phyloP scores from a whole-genome alignment of 2,888 invertebrate genomes.

The Glyphotaelius pellucidus region DNA sequence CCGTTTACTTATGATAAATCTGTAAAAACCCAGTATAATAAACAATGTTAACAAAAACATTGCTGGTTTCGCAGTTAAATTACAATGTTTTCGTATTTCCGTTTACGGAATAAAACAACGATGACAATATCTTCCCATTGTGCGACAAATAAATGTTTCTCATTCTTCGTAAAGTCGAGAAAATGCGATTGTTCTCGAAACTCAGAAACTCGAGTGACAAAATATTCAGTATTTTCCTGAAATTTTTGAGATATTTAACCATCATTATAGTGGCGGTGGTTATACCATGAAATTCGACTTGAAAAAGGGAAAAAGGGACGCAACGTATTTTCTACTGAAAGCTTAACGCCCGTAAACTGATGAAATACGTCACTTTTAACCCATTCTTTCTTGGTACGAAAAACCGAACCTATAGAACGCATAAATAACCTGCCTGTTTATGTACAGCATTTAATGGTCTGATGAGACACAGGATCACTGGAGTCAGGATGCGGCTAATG shows the following conservation, averaged over 20 bases:
- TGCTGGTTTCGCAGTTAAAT: background rate
- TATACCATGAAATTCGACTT: background rate
- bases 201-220: too few relatives aligned
- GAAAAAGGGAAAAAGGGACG: background rate
- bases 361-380: background rate
- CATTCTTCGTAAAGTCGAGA: background rate
- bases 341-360: background rate
- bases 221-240: background rate
- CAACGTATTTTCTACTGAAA: background rate
- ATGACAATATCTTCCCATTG: background rate
- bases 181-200: background rate
- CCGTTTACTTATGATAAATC: background rate
- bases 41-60: background rate
- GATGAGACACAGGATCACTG: too few relatives aligned
- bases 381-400: background rate
- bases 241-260: background rate
- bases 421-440: too few relatives aligned
- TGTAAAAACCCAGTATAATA: background rate
- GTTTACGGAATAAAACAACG: background rate
- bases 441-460: too few relatives aligned
- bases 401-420: background rate
- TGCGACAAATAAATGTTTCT: background rate
- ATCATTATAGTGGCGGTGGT: background rate
- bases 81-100: background rate
- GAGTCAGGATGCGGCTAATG: too few relatives aligned